Evolutionary conservation across 2,888 invertebrate species (phyloP).

Genomic region (Hololepta plana): DNA sequence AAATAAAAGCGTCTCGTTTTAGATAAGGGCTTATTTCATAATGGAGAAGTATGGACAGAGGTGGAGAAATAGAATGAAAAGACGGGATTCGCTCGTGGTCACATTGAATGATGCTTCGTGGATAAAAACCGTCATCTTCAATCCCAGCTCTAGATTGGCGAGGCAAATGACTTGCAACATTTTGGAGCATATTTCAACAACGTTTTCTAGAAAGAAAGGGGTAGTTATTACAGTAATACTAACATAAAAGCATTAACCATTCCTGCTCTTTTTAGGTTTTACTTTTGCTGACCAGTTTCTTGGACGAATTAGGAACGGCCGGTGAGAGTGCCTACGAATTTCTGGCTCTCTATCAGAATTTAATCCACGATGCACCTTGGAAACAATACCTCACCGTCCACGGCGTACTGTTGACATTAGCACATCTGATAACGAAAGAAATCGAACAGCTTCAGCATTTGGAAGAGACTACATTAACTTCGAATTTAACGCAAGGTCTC

Average conservation of each 20-base stretch:
- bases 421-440: constrained; percentile 72
- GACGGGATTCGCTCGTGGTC: constrained; percentile 23
- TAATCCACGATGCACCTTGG: constrained; percentile 80
- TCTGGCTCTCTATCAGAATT: constrained; percentile 64
- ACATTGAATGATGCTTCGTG: constrained; percentile 56
- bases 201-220: constrained; percentile 46
- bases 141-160: constrained; percentile 75
- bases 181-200: constrained; percentile 64
- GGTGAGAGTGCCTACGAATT: constrained; percentile 91
- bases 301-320: constrained; percentile 69
- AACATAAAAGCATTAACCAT: too few species aligned
- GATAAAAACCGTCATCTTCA: constrained; percentile 85
- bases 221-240: too few species aligned
- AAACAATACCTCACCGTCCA: constrained; percentile 81
- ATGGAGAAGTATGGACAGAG: constrained; percentile 56
- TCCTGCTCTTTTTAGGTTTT: constrained; percentile 42
- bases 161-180: constrained; percentile 80
- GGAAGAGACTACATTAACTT: constrained; percentile 84
- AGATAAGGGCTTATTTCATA: constrained; percentile 2
- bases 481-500: constrained; percentile 85
- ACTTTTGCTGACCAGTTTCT: constrained; percentile 71
- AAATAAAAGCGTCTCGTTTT: too few species aligned
- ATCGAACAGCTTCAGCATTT: constrained; percentile 74
- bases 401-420: constrained; percentile 70
- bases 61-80: constrained; percentile 35